Evolutionary conservation across 2,888 invertebrate genomes (phyloP).

Genomic region (Tetragnatha montana): DNA sequence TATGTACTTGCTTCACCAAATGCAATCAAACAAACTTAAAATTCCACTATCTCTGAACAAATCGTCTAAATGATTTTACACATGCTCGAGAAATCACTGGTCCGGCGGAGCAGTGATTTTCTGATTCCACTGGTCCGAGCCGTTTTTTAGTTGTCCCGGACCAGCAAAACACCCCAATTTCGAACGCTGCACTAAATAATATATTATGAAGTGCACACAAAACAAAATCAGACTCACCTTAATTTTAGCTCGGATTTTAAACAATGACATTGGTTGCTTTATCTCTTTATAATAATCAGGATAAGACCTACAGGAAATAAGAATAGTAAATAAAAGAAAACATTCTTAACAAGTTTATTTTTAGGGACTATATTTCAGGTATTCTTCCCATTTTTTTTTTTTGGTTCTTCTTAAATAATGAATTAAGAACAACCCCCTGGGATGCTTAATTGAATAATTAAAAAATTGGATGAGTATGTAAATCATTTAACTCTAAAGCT

Average conservation of each 20-base stretch:
- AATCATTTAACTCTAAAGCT: not conserved
- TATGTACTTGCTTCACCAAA: too few species aligned
- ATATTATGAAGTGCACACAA: not conserved
- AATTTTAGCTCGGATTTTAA: constrained; percentile 84
- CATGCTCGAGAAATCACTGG: too few species aligned
- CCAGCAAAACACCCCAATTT: too few species aligned
- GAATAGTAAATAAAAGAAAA: not conserved
- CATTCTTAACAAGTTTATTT: not conserved
- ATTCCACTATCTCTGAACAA: too few species aligned
- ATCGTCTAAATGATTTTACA: not conserved
- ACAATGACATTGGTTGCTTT: constrained; percentile 93
- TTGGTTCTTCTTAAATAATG: too few species aligned
- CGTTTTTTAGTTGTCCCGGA: too few species aligned
- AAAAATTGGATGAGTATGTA: not conserved
- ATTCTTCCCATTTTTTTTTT: too few species aligned
- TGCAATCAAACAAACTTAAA: too few species aligned
- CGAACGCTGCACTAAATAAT: too few species aligned
- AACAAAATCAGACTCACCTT: constrained; percentile 75
- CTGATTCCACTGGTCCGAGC: too few species aligned
- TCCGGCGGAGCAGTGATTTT: too few species aligned
- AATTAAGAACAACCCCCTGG: too few species aligned
- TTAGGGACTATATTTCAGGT: not conserved
- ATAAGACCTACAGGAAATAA: constrained; percentile 82
- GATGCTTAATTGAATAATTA: not conserved
- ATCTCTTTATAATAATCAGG: constrained; percentile 99